A percentile compares a stretch with the other conserved stretches of the same genome.
Evolutionary conservation across 2,113 vertebrate genomes (phyloP).

Genomic region (Nansenia antarctica): DNA sequence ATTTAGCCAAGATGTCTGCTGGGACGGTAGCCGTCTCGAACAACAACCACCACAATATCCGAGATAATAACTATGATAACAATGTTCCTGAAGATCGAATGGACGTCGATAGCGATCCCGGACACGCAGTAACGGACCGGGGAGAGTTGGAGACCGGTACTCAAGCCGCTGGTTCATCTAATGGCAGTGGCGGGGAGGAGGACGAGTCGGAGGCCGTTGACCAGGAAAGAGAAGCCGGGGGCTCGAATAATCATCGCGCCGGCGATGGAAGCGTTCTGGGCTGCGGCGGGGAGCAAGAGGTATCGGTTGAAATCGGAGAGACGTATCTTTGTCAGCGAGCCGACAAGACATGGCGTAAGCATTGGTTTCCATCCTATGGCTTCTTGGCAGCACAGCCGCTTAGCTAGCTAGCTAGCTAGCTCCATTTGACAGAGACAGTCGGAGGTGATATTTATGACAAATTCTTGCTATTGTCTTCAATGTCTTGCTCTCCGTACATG

Average conservation of each 20-base stretch:
- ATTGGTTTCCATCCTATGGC: background rate
- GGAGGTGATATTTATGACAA: too few species aligned
- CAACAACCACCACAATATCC: constrained; percentile 21
- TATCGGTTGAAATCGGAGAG: constrained; percentile 90
- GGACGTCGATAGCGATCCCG: constrained; percentile 68
- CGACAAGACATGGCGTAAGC: constrained; percentile 91
- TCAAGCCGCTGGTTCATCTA: constrained; percentile 69
- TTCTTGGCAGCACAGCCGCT: background rate
- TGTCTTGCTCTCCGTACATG: too few species aligned
- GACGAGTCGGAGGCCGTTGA: constrained; percentile 71
- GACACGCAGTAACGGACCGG: constrained; percentile 57
- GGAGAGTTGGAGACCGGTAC: constrained; percentile 56
- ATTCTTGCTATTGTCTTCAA: too few species aligned
- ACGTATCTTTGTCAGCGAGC: constrained; percentile 89
- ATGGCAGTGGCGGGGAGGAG: constrained; percentile 79
- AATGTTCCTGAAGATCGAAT: constrained; percentile 43
- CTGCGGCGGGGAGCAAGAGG: constrained; percentile 85
- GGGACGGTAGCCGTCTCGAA: constrained; percentile 5
- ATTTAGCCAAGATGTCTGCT: constrained; percentile 30
- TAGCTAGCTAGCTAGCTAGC: background rate
- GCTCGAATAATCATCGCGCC: constrained; percentile 54
- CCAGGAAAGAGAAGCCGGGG: constrained; percentile 59
- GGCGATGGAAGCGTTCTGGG: constrained; percentile 49
- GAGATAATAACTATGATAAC: constrained; percentile 30
- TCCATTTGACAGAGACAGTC: too few species aligned